phyloP scores from a whole-genome alignment of 2,113 vertebrate species.

The Ictalurus punctatus region DNA sequence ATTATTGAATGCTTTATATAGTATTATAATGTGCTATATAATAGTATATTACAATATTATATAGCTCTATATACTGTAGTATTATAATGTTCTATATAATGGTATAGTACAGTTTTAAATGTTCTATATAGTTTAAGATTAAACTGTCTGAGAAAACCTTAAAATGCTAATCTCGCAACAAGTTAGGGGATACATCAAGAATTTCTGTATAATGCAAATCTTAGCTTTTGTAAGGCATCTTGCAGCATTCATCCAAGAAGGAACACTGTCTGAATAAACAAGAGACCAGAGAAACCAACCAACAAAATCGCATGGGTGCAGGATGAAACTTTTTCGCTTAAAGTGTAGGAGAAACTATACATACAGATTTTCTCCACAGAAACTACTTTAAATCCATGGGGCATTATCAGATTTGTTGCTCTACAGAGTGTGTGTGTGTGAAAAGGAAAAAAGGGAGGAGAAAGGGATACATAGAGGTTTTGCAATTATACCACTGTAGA shows the following conservation, averaged over 20 bases:
- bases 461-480: neutral
- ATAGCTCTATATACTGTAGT: neutral
- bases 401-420: slow-evolving; percentile 33
- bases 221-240: slow-evolving; percentile 52
- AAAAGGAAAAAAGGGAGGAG: neutral
- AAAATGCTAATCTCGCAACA: neutral
- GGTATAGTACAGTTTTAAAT: neutral
- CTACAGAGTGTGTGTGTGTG: slow-evolving; percentile 1
- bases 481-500: neutral
- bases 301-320: neutral
- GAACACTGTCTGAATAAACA: neutral
- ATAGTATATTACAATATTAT: neutral
- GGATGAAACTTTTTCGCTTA: neutral
- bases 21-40: neutral
- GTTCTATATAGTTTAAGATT: neutral
- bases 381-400: slow-evolving; percentile 41
- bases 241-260: slow-evolving; percentile 37
- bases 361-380: slow-evolving; percentile 44
- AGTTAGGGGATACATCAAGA: slow-evolving; percentile 50
- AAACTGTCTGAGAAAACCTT: neutral
- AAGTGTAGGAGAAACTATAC: slow-evolving; percentile 45
- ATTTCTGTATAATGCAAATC: slow-evolving; percentile 52
- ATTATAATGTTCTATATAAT: neutral
- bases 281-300: neutral
- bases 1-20: neutral